Evolutionary conservation across 2,113 vertebrate species (phyloP).

Genomic region (Lepisosteus osseus): DNA sequence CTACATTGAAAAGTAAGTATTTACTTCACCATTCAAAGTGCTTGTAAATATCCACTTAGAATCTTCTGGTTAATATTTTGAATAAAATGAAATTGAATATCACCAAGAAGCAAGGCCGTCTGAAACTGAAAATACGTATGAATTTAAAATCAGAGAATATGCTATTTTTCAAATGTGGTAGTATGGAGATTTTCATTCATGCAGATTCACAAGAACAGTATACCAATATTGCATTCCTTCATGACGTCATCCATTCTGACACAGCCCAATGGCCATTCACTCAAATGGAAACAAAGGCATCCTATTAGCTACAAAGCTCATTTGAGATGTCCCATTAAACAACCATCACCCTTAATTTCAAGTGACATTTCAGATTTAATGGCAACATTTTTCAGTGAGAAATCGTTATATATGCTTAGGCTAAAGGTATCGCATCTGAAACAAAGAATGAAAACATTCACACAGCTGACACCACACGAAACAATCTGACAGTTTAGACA

Average conservation of each 20-base stretch:
- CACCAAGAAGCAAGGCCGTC: no score
- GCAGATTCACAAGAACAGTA: no score
- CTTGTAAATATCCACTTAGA: no score
- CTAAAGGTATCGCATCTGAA: constrained; percentile 4
- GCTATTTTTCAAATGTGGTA: no score
- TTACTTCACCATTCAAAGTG: no score
- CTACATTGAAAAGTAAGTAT: no score
- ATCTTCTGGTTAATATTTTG: no score
- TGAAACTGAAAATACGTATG: no score
- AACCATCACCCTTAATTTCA: not conserved
- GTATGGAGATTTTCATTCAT: no score
- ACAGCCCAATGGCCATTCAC: not conserved
- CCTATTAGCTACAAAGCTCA: not conserved
- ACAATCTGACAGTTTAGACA: not conserved
- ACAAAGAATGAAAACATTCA: constrained; percentile 4
- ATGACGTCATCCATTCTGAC: not conserved
- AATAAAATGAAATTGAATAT: no score
- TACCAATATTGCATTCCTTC: not conserved
- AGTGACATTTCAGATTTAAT: not conserved
- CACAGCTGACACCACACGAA: not conserved
- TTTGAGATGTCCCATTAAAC: not conserved
- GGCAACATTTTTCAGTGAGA: not conserved
- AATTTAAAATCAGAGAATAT: no score
- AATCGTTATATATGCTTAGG: not conserved
- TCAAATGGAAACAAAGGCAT: no score